Evolutionary conservation across 1,140 invertebrate species (phyloP), one percentile per base, ranked within the genome.

Genomic region (Alviniconcha marisindica): DNA sequence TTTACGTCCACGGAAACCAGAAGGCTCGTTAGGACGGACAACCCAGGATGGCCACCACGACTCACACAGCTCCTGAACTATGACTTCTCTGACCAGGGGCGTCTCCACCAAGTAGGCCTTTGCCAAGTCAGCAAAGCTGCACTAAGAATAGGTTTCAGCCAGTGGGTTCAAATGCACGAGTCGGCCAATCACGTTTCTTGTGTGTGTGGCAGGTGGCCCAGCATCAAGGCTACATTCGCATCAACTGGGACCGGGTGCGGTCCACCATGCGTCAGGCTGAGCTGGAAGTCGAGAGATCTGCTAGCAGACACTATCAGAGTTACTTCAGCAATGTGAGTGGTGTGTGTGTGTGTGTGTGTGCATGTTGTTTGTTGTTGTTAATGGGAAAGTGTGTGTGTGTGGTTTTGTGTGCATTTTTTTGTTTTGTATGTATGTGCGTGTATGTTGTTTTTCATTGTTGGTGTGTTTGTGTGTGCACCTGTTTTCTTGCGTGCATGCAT

Each of bases 211-310:
- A 93, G 92, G 84, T 93, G 88, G 97, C 97, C 2, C 96, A 96
- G 84, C 96, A 98, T 90, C 96, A 97, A 90, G 97, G 97, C n/a
- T 98, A 98, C 87, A 96, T 99, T 71, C 96, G 97, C 81, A 92
- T 94, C 36, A 92, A 98, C 93, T 98, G 97, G 97, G 96, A 96
- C 82, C 96, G 96, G 93, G 94, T 98, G 31, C 96, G 96, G 81
- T 80, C 84, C 77, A 83, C 85, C 42, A 66, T 88, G 36, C 73
- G 84, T 0, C 28, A 60, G 42, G 86, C 87, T 28, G 84, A 77
- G 63, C 66, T 77, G 24, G 78, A 66, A 80, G 73, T 90, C 51
- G 79, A 84, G 24, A 85, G 78, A 63, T 81, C 88, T 54, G 85
- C 87, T 0, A 84, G 81, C 44, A 85, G 71, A 40, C 81, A 86